These are phyloP conservation scores for Troides helena DNA, from an alignment of 2,888 invertebrate genomes.

Conservation along the genomic window DNA sequence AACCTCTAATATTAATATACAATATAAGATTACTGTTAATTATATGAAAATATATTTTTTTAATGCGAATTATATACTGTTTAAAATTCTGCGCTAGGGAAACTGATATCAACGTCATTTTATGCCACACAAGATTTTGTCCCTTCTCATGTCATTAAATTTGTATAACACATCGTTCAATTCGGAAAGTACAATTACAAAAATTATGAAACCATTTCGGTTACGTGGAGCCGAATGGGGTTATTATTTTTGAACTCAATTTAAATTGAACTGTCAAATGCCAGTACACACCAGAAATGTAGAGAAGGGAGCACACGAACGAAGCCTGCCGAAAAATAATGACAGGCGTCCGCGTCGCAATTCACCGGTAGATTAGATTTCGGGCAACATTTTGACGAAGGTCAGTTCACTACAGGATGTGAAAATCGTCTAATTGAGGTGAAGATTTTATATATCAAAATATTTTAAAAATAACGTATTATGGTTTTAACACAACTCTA, in stretches of 20 bases:
- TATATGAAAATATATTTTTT: too few relatives aligned
- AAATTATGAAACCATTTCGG: slow-evolving; percentile 1
- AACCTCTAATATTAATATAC: too few relatives aligned
- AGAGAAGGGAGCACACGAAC: slow-evolving; percentile 35
- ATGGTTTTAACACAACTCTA: neutral
- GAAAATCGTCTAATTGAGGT: slow-evolving; percentile 9
- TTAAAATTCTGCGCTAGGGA: too few relatives aligned
- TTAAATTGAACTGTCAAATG: slow-evolving; percentile 47
- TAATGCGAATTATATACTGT: too few relatives aligned
- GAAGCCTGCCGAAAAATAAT: slow-evolving; percentile 42
- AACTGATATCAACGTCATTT: neutral
- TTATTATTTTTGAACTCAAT: slow-evolving; percentile 24
- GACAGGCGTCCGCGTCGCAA: slow-evolving; percentile 45
- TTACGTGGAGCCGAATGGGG: slow-evolving; percentile 14
- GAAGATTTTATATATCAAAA: slow-evolving; percentile 13
- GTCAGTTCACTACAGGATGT: slow-evolving; percentile 24
- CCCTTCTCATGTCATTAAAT: neutral
- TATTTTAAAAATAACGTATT: neutral
- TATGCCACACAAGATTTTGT: neutral
- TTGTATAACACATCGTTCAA: neutral
- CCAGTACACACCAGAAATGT: slow-evolving; percentile 40
- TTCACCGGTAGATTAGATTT: slow-evolving; percentile 45
- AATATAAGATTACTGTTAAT: too few relatives aligned
- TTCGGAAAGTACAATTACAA: neutral
- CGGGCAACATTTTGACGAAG: slow-evolving; percentile 39